Evolutionary conservation across 2,113 vertebrate genomes (phyloP).

Genomic region (Petromus typicus): DNA sequence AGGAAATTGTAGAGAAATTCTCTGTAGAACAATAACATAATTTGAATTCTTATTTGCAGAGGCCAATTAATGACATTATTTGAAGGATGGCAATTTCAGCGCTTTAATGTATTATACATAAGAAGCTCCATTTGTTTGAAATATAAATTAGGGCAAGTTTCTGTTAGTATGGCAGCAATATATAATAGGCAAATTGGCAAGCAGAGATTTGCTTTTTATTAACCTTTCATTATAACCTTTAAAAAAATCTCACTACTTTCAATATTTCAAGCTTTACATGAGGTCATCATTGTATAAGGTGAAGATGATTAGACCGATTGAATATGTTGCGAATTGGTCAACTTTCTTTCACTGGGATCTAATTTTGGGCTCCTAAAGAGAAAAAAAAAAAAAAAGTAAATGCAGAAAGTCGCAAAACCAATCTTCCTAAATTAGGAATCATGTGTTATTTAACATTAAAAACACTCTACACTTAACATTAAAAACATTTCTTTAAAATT

Average conservation of each 20-base stretch:
- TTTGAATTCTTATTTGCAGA: conserved; percentile 57
- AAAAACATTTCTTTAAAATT: background rate
- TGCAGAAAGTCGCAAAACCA: conserved; percentile 5
- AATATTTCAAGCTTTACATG: conserved; percentile 50
- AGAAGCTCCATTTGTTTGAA: conserved; percentile 60
- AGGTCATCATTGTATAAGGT: conserved; percentile 47
- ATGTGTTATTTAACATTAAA: conserved; percentile 35
- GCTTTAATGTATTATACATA: conserved; percentile 53
- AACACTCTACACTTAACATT: background rate
- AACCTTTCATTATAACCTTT: conserved; percentile 24
- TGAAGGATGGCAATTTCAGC: conserved; percentile 62
- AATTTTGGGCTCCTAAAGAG: background rate
- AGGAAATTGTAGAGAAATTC: conserved; percentile 57
- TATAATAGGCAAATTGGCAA: conserved; percentile 40
- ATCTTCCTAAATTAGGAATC: conserved; percentile 33
- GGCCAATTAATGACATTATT: conserved; percentile 26
- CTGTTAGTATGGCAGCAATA: conserved; percentile 15
- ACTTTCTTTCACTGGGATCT: background rate
- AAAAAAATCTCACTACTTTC: background rate
- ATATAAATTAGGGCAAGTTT: conserved; percentile 33
- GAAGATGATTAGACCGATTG: background rate
- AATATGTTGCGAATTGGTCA: conserved; percentile 13
- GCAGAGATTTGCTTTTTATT: conserved; percentile 50
- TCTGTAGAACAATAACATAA: conserved; percentile 38
- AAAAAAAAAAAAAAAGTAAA: conserved; percentile 54